A percentile compares a stretch with the other conserved stretches of the same genome.
Conservation (phyloP, 2,888 invertebrate genomes). For the Mechanitis mazaeus region DNA sequence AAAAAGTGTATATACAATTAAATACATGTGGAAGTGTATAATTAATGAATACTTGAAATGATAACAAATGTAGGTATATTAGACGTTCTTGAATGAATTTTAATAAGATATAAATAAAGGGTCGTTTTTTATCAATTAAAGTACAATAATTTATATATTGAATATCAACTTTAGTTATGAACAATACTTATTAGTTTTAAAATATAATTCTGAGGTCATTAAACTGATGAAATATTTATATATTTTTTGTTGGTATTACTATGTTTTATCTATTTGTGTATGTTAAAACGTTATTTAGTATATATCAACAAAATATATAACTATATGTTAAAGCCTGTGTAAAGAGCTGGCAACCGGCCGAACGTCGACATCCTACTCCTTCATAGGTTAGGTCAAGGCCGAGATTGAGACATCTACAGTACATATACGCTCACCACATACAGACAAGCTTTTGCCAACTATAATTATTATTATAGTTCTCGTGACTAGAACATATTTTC, state of each 20-base stretch:
- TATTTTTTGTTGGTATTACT: not conserved
- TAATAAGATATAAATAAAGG: not conserved
- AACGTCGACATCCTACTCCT: slow-evolving; percentile 6
- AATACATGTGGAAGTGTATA: too few species aligned
- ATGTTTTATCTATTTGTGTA: not conserved
- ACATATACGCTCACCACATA: not conserved
- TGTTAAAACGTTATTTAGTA: not conserved
- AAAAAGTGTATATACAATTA: too few species aligned
- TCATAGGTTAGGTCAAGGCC: slow-evolving; percentile 4
- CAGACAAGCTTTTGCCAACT: too few species aligned
- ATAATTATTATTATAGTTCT: too few species aligned
- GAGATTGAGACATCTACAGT: slow-evolving; percentile 5
- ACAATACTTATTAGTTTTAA: not conserved
- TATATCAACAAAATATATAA: not conserved
- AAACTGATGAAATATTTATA: not conserved
- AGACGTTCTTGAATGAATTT: not conserved
- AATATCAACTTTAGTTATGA: not conserved
- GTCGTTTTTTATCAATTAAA: not conserved
- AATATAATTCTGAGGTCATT: not conserved
- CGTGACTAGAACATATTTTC: too few species aligned
- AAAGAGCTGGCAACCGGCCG: slow-evolving; percentile 1
- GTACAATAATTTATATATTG: not conserved
- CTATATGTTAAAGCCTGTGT: not conserved
- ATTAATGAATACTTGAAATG: too few species aligned
- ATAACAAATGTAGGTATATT: not conserved